Percentiles rank a stretch among this genome's conserved stretches.
Evolutionary conservation across 2,888 invertebrate genomes (phyloP).

Genomic region (Alviniconcha strummeri): DNA sequence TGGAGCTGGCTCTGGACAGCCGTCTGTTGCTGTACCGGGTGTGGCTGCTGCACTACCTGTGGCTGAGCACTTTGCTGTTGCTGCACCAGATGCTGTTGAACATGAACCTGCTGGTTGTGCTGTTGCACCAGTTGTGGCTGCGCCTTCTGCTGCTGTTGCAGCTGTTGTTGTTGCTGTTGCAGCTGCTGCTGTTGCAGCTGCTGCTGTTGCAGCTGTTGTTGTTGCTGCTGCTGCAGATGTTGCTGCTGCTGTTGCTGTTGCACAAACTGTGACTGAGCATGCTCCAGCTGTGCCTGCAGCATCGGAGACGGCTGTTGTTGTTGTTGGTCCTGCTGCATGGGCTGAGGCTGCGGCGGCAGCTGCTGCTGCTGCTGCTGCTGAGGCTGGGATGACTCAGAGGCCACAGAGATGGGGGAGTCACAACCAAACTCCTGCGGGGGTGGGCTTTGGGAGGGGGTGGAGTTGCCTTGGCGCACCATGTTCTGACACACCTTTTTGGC

Average conservation of each 20-base stretch:
- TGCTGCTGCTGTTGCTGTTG: slow-evolving; percentile 1
- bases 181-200: slow-evolving; percentile 26
- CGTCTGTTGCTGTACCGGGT: slow-evolving; percentile 24
- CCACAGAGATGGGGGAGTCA: slow-evolving; percentile 12
- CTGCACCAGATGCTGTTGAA: neutral
- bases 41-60: neutral
- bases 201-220: slow-evolving; percentile 2
- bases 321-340: neutral
- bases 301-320: neutral
- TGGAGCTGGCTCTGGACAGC: neutral
- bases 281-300: neutral
- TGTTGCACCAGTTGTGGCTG: slow-evolving; percentile 26
- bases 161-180: slow-evolving; percentile 29
- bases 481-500: slow-evolving; percentile 83
- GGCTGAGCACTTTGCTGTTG: neutral
- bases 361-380: slow-evolving; percentile 23
- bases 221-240: slow-evolving; percentile 3
- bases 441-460: slow-evolving; percentile 8
- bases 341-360: neutral
- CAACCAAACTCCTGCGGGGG: slow-evolving; percentile 13
- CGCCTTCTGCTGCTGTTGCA: slow-evolving; percentile 35
- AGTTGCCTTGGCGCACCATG: slow-evolving; percentile 34
- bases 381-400: slow-evolving; percentile 8
- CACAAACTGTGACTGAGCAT: neutral
- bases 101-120: neutral